phyloP scores from a whole-genome alignment of 2,797 vertebrate species.

The Anabacerthia variegaticeps region DNA sequence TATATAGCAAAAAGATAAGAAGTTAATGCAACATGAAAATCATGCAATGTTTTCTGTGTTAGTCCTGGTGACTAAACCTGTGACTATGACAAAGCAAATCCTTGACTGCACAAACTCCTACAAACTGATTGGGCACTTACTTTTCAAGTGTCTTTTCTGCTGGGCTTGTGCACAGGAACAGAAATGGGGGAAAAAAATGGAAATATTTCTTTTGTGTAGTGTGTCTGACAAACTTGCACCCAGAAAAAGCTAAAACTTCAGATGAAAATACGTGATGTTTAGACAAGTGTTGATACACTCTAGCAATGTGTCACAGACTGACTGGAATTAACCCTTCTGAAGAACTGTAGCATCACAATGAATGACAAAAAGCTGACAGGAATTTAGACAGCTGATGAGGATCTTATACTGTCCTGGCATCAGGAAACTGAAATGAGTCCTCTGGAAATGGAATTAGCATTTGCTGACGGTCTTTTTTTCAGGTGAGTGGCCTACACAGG shows the following conservation, averaged over 20 bases:
- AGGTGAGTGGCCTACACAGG: neutral
- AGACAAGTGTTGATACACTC: neutral
- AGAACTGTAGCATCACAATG: neutral
- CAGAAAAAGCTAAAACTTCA: neutral
- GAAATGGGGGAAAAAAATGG: neutral
- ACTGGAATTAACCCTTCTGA: neutral
- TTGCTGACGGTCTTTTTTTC: neutral
- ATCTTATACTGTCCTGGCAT: neutral
- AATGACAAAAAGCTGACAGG: neutral
- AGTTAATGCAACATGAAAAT: neutral
- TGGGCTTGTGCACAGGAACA: neutral
- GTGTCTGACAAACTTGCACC: neutral
- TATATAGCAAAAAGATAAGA: neutral
- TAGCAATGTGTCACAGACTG: neutral
- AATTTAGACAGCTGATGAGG: neutral
- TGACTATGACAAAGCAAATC: neutral
- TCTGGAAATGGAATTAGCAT: neutral
- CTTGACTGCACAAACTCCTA: neutral
- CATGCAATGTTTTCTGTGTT: neutral
- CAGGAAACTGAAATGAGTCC: neutral
- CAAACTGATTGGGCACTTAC: neutral
- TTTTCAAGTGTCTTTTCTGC: neutral
- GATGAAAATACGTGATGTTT: neutral
- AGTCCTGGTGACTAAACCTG: neutral
- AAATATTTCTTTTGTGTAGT: neutral